Base-by-base conservation (phyloP, 2,888 invertebrate species). In the Ryuthela nishihirai region DNA sequence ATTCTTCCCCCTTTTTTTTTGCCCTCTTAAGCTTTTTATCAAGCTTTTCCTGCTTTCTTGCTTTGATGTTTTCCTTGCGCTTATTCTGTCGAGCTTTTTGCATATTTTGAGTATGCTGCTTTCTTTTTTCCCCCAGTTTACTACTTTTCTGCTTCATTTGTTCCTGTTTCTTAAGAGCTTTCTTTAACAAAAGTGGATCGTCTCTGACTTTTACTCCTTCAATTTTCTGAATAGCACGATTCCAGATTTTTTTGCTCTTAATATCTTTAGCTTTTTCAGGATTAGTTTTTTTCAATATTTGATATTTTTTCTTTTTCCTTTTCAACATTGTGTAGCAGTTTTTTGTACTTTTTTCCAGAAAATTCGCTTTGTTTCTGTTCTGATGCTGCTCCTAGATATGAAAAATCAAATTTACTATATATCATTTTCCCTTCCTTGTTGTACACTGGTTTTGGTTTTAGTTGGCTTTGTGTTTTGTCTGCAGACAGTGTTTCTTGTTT, bases 201-300 rank as follows among this genome's bases (percentile, higher is more conserved):
- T 97, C 94, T 76, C 89, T 92, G 0, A 97, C 83, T 78, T 91
- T 97, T 67, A 86, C 83, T 1, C 97, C 97, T 71, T 87, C 83
- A 2, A 90, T 87, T 78, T 88, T 90, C 47, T 88, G 86, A 52
- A 97, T 77, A 0, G 86, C 92, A 70, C 83, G 83, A 71, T 88
- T 85, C 95, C 95, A 97, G 3, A 85, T 84, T 43, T 84, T 79
- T 71, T 89, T 87, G 69, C 87, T 84, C 73, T 86, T 87, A 2
- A 91, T 76, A 71, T 83, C 80, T 32, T 82, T 79, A 0, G 85
- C 92, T 75, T 87, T 87, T 23, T 83, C 82, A 1, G 77, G 77
- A 38, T 93, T 88, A 4, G 79, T 77, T 68, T 82, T 80, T 73
- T 86, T 83, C 24, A 93, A 72, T 66, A 85, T 78, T 47, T 82